These are phyloP conservation scores for Megaustenia siamemsis DNA, from an alignment of 2,888 invertebrate species.

Conservation along the genomic window DNA sequence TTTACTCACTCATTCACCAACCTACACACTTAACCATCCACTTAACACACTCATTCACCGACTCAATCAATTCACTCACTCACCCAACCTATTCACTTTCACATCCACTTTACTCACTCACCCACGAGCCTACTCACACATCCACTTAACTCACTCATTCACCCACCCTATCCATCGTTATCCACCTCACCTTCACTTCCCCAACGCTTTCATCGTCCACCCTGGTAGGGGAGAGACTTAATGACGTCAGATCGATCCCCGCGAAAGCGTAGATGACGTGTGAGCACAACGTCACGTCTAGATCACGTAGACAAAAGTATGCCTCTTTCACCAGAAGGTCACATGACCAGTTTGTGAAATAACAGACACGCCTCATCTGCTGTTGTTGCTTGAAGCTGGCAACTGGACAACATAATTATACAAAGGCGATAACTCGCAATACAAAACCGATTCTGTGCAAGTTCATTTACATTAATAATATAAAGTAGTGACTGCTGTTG, in stretches of 20 bases:
- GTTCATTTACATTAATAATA: too few species aligned
- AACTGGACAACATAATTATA: background rate
- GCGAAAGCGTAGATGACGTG: constrained; percentile 98
- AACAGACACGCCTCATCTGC: constrained; percentile 61
- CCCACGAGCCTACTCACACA: background rate
- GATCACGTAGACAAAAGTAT: constrained; percentile 85
- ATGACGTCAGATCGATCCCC: constrained; percentile 95
- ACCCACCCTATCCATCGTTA: background rate
- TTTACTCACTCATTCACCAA: too few species aligned
- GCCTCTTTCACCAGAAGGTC: constrained; percentile 60
- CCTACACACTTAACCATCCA: too few species aligned
- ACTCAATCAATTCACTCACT: too few species aligned
- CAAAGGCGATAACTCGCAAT: background rate
- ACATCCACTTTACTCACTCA: background rate
- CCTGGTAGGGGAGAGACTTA: constrained; percentile 82
- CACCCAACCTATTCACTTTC: too few species aligned
- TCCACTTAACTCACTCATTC: too few species aligned
- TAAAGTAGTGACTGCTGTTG: too few species aligned
- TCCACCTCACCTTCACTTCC: constrained; percentile 17
- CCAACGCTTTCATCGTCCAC: constrained; percentile 50
- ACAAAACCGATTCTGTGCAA: too few species aligned
- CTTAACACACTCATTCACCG: too few species aligned
- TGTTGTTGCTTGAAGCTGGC: background rate
- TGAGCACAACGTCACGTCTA: constrained; percentile 95
- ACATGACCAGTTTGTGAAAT: constrained; percentile 73